A percentile compares a stretch with the other conserved stretches of the same genome.
Conservation (phyloP, 2,113 vertebrate species). For the Percina caprodes region DNA sequence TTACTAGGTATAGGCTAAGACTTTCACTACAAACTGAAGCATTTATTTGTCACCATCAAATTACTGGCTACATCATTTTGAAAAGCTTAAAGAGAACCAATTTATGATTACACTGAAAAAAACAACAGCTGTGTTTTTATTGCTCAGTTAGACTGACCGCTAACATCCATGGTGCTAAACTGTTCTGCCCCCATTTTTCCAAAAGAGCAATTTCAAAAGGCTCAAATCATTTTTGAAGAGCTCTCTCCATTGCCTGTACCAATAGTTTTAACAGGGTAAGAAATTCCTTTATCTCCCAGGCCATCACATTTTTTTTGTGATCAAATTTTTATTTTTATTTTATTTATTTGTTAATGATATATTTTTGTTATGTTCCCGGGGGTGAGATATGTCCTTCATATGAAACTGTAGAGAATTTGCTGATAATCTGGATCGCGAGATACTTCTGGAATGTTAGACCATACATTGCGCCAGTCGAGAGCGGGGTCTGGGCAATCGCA, state of each 20-base stretch:
- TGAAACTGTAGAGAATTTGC: no score
- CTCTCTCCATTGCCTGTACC: slow-evolving; percentile 13
- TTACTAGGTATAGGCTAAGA: no score
- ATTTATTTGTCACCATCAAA: neutral
- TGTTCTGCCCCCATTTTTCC: slow-evolving; percentile 14
- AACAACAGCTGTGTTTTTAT: neutral
- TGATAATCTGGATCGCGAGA: no score
- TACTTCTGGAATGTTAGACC: no score
- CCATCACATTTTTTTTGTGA: neutral
- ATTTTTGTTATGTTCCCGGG: no score
- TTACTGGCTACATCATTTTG: neutral
- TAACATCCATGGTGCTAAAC: slow-evolving; percentile 1
- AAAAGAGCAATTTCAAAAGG: slow-evolving; percentile 35
- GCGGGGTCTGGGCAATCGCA: no score
- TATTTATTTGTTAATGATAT: no score
- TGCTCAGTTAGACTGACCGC: neutral
- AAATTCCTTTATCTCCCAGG: slow-evolving; percentile 3
- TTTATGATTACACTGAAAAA: neutral
- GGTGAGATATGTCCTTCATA: no score
- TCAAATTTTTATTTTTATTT: no score
- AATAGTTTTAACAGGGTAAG: neutral
- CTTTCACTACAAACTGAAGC: neutral
- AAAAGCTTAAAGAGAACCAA: neutral
- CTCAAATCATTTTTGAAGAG: slow-evolving; percentile 22
- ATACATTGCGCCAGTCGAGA: no score